These are phyloP conservation scores for Linhomoeus sp. DNA, from an alignment of 2,888 invertebrate species.

Conservation along the genomic window DNA sequence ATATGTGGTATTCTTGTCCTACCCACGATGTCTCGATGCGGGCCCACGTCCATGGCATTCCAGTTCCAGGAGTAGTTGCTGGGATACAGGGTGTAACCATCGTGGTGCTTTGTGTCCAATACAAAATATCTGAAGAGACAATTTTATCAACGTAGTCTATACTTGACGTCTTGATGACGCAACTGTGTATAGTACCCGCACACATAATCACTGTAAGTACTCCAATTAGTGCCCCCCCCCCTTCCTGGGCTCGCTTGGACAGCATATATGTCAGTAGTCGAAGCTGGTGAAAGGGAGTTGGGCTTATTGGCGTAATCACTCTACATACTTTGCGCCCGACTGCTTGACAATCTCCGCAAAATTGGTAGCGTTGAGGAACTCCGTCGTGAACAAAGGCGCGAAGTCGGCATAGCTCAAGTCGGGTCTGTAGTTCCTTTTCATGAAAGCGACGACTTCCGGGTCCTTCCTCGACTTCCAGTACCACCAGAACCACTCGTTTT, in stretches of 20 bases:
- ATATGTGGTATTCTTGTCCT: too few relatives aligned
- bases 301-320: slow-evolving; percentile 1
- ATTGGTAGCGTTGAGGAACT: slow-evolving; percentile 57
- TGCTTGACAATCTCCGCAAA: too few relatives aligned
- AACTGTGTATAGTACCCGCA: too few relatives aligned
- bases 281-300: slow-evolving; percentile 8
- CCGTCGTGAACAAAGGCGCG: too few relatives aligned
- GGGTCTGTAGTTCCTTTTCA: slow-evolving; percentile 61
- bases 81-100: slow-evolving; percentile 35
- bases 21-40: slow-evolving; percentile 34
- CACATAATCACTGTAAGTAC: too few relatives aligned
- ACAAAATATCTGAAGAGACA: slow-evolving; percentile 34
- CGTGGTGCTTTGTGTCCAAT: slow-evolving; percentile 35
- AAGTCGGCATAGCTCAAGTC: slow-evolving; percentile 77
- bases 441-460: slow-evolving; percentile 45
- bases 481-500: slow-evolving; percentile 56
- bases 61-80: slow-evolving; percentile 33
- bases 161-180: too few relatives aligned
- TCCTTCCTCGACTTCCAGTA: slow-evolving; percentile 19
- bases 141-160: too few relatives aligned
- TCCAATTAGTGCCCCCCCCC: too few relatives aligned
- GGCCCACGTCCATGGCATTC: slow-evolving; percentile 35
- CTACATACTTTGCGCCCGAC: slow-evolving; percentile 24
- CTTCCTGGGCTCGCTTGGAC: too few relatives aligned
- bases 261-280: too few relatives aligned